Percentiles rank a stretch among this genome's conserved stretches.
These are phyloP conservation scores for Brachystomella parvula DNA, from an alignment of 1,140 invertebrate species.

Conservation along the genomic window DNA sequence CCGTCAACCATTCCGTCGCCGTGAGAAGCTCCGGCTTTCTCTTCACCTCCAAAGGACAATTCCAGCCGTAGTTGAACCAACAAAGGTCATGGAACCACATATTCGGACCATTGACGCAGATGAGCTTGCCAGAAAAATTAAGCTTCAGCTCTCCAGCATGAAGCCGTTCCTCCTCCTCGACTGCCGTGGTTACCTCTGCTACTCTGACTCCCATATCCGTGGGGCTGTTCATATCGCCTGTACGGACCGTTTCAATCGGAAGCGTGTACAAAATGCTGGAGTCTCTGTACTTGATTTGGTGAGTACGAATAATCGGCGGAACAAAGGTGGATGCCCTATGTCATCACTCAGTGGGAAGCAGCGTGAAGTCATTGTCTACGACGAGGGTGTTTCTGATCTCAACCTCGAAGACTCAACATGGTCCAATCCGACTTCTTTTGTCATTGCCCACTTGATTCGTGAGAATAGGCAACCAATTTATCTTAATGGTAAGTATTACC, in stretches of 20 bases:
- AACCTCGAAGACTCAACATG: conserved; percentile 49
- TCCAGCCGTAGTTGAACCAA: conserved; percentile 7
- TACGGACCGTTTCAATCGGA: conserved; percentile 61
- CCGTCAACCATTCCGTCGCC: conserved; percentile 29
- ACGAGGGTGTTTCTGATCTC: conserved; percentile 54
- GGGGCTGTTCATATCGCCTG: conserved; percentile 69
- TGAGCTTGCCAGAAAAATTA: conserved; percentile 32
- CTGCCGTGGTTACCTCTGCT: conserved; percentile 62
- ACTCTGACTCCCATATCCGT: conserved; percentile 61
- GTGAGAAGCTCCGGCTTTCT: conserved; percentile 32
- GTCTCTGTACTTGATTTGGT: conserved; percentile 50
- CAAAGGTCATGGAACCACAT: conserved; percentile 25
- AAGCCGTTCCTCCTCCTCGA: conserved; percentile 44
- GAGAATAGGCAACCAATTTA: conserved; percentile 61
- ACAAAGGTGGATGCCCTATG: conserved; percentile 36
- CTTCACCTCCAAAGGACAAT: conserved; percentile 27
- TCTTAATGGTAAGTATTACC: conserved; percentile 56
- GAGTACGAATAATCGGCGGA: conserved; percentile 43
- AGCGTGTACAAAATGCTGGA: conserved; percentile 51
- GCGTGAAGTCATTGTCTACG: conserved; percentile 60
- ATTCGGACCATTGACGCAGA: conserved; percentile 24
- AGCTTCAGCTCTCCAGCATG: neutral
- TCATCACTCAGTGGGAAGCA: conserved; percentile 40
- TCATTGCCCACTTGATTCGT: conserved; percentile 58
- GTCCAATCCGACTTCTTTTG: conserved; percentile 56